These are phyloP conservation scores for Drosophila prostipennis DNA, from an alignment of 2,888 invertebrate species.

Conservation along the genomic window DNA sequence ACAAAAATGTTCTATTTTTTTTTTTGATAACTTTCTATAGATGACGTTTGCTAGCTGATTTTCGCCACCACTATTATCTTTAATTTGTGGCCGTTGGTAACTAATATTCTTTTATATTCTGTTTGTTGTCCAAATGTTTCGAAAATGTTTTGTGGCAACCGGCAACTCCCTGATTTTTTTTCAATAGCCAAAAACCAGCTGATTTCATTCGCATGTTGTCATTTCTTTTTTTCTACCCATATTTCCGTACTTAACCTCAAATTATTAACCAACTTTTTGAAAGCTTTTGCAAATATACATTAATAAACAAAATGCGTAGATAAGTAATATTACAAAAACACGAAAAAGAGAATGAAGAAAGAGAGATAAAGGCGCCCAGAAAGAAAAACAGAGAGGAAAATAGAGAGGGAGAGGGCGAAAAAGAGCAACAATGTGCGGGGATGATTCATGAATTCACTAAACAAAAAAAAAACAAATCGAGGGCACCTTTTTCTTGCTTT, in stretches of 20 bases:
- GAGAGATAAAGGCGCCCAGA: constrained; percentile 7
- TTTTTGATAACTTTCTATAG: constrained; percentile 56
- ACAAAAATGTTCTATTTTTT: no score
- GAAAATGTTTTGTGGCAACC: constrained; percentile 6
- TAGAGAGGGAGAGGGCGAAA: constrained; percentile 6
- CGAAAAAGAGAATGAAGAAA: constrained; percentile 5
- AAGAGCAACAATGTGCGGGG: constrained; percentile 33
- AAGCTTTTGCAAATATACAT: neutral
- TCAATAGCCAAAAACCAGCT: constrained; percentile 42
- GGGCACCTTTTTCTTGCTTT: constrained; percentile 18
- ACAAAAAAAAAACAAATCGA: constrained; percentile 17
- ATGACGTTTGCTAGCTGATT: constrained; percentile 62
- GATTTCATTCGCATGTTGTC: constrained; percentile 60
- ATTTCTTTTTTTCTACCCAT: constrained; percentile 24
- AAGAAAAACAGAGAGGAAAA: constrained; percentile 7
- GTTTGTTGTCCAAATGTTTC: neutral
- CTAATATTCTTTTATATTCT: neutral
- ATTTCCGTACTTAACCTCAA: constrained; percentile 57
- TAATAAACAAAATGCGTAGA: constrained; percentile 42
- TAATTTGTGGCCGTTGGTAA: neutral
- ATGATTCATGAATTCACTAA: constrained; percentile 20
- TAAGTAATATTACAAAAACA: constrained; percentile 27
- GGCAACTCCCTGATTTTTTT: constrained; percentile 23
- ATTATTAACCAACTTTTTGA: constrained; percentile 44
- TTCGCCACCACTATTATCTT: constrained; percentile 2